Conservation (phyloP, 2,888 invertebrate species). For the Ophion ventricosus region DNA sequence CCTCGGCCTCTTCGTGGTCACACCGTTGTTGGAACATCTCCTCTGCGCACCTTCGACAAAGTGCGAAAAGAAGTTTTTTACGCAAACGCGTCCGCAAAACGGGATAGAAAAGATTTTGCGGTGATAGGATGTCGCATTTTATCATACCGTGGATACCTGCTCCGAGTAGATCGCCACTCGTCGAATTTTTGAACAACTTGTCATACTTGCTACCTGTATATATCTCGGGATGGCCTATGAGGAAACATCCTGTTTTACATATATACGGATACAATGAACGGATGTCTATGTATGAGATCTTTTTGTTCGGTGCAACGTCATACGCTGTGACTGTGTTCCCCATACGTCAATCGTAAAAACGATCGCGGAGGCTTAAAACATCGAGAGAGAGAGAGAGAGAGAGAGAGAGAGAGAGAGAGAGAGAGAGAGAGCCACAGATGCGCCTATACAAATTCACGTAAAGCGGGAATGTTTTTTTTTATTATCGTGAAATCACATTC, state of each 20-base stretch:
- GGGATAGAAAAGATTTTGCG: conserved; percentile 72
- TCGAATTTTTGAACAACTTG: neutral
- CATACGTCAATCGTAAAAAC: too few species aligned
- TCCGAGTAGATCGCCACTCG: neutral
- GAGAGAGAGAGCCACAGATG: too few species aligned
- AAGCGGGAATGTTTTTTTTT: too few species aligned
- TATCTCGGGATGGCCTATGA: too few species aligned
- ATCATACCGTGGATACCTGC: conserved; percentile 68
- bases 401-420: too few species aligned
- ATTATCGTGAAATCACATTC: too few species aligned
- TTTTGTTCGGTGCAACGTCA: neutral
- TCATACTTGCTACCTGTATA: neutral
- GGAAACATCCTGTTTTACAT: too few species aligned
- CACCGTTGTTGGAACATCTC: conserved; percentile 71
- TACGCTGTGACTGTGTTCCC: too few species aligned
- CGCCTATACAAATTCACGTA: too few species aligned
- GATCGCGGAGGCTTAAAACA: too few species aligned
- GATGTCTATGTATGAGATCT: neutral
- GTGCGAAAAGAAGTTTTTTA: conserved; percentile 75
- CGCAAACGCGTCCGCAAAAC: conserved; percentile 74
- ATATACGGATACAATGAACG: too few species aligned
- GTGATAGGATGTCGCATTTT: conserved; percentile 70
- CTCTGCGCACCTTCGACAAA: conserved; percentile 77
- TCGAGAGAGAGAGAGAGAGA: too few species aligned
- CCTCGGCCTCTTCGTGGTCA: conserved; percentile 70